Conservation (phyloP, 1,140 invertebrate species). For the Solenopsis fugax region DNA sequence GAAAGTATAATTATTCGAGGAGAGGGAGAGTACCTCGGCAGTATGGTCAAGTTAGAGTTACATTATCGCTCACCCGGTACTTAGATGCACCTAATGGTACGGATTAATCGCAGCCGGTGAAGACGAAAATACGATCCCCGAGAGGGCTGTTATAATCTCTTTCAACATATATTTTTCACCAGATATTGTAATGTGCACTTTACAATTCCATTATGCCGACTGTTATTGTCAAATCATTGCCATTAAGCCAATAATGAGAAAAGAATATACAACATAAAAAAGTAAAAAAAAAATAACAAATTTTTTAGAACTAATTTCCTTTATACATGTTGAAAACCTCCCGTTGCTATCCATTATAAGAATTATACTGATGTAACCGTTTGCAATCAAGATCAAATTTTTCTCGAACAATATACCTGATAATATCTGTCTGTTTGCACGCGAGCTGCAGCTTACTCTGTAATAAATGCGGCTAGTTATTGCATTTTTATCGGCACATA, state of each 20-base stretch:
- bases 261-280: background rate
- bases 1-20: slow-evolving; percentile 75
- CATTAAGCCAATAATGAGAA: background rate
- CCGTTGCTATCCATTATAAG: background rate
- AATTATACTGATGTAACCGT: background rate
- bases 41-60: slow-evolving; percentile 53
- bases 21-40: background rate
- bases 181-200: background rate
- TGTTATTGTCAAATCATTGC: background rate
- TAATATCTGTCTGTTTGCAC: background rate
- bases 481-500: slow-evolving; percentile 26
- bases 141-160: background rate
- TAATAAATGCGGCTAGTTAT: slow-evolving; percentile 25
- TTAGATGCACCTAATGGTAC: slow-evolving; percentile 57
- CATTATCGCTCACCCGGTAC: slow-evolving; percentile 61
- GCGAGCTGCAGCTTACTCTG: background rate
- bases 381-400: background rate
- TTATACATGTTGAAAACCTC: background rate
- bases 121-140: background rate
- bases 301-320: background rate
- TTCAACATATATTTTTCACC: slow-evolving; percentile 3
- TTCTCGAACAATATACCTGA: background rate
- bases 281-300: background rate
- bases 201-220: background rate
- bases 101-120: slow-evolving; percentile 50